These are phyloP conservation scores for Lasioglossum figueresi DNA, from an alignment of 2,888 invertebrate species.

Conservation along the genomic window DNA sequence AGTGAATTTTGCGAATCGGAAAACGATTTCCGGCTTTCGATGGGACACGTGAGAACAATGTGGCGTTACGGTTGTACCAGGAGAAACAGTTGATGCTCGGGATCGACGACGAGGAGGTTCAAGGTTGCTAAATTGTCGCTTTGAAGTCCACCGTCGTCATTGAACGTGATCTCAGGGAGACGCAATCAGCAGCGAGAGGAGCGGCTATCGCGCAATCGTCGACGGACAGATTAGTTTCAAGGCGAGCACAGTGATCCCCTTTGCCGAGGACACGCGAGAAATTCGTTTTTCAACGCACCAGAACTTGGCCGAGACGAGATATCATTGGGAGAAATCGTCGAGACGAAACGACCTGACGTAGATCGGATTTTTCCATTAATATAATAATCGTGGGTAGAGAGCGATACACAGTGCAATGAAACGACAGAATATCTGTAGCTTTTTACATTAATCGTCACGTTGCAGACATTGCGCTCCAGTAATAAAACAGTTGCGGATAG, in stretches of 20 bases:
- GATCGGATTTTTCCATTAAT: background rate
- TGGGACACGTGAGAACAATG: slow-evolving; percentile 16
- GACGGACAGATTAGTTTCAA: background rate
- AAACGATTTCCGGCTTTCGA: background rate
- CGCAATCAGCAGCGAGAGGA: background rate
- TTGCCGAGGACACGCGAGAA: background rate
- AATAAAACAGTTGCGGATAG: background rate
- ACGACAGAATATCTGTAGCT: background rate
- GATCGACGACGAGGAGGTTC: slow-evolving; percentile 44
- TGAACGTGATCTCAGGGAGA: background rate
- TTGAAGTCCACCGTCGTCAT: slow-evolving; percentile 7
- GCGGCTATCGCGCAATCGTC: background rate
- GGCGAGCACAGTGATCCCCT: background rate
- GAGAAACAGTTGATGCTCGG: background rate
- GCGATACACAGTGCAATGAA: background rate
- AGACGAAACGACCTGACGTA: background rate
- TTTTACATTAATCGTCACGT: background rate
- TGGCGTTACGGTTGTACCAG: background rate
- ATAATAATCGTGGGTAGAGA: background rate
- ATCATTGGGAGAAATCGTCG: background rate
- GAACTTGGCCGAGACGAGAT: background rate
- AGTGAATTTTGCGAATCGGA: slow-evolving; percentile 20
- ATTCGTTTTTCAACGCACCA: background rate
- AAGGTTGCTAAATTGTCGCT: slow-evolving; percentile 36
- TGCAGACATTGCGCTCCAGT: background rate